Evolutionary conservation across 2,113 vertebrate genomes (phyloP).

Genomic region (Grammomys surdaster): DNA sequence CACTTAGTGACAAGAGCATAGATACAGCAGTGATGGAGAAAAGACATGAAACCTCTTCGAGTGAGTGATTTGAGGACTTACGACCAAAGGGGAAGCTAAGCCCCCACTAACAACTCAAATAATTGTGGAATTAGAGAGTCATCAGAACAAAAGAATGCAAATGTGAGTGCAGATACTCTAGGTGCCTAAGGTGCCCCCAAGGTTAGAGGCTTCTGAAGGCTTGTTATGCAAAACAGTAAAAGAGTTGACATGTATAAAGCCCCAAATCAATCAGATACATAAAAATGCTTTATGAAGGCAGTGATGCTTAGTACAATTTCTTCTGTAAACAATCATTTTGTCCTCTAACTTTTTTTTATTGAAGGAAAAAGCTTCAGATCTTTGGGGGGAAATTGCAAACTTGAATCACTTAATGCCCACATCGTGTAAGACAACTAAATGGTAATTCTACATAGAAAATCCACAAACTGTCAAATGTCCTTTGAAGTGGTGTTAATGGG

Average conservation of each 20-base stretch:
- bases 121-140: background rate
- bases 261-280: constrained; percentile 14
- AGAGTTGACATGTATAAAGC: constrained; percentile 10
- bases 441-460: constrained; percentile 38
- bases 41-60: background rate
- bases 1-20: background rate
- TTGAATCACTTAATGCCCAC: constrained; percentile 27
- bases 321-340: constrained; percentile 11
- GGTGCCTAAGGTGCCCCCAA: background rate
- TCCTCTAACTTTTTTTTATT: background rate
- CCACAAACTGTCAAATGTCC: constrained; percentile 23
- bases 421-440: constrained; percentile 50
- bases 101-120: background rate
- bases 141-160: background rate
- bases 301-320: constrained; percentile 48
- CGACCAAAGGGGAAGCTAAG: background rate
- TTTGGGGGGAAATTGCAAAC: background rate
- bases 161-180: background rate
- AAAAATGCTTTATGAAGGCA: constrained; percentile 31
- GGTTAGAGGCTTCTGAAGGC: background rate
- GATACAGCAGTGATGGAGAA: background rate
- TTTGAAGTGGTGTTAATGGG: constrained; percentile 54
- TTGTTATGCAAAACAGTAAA: background rate
- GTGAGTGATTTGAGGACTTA: background rate
- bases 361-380: constrained; percentile 10